A percentile compares a stretch with the other conserved stretches of the same genome.
These are phyloP conservation scores for Porites australiensis DNA, from an alignment of 64 coral and sea anemone species.

Conservation along the genomic window DNA sequence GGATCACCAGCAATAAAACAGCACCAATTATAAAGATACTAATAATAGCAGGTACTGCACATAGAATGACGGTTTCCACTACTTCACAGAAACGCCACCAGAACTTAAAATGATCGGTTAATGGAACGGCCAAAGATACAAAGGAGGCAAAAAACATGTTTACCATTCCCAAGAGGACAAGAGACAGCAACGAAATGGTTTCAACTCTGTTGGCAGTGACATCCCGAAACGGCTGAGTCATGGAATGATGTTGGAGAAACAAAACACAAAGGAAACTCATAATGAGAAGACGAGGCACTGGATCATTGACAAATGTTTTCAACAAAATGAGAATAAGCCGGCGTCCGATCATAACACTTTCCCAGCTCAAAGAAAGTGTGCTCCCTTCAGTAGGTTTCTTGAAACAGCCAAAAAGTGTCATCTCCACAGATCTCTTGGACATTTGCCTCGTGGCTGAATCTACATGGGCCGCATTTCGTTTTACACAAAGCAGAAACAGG, in stretches of 20 bases:
- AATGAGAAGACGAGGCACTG: slow-evolving; percentile 34
- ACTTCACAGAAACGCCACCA: slow-evolving; percentile 26
- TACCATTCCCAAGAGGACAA: slow-evolving; percentile 58
- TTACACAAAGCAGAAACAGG: background rate
- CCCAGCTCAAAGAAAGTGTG: slow-evolving; percentile 73
- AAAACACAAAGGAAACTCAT: slow-evolving; percentile 66
- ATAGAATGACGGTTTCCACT: slow-evolving; percentile 39
- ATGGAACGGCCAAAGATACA: slow-evolving; percentile 39
- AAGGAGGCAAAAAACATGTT: slow-evolving; percentile 61
- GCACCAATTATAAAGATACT: slow-evolving; percentile 35
- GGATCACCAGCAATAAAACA: background rate
- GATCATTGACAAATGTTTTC: slow-evolving; percentile 61
- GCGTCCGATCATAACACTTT: slow-evolving; percentile 84
- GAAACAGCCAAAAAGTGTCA: slow-evolving; percentile 72
- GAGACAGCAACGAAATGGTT: slow-evolving; percentile 65
- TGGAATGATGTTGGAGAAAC: slow-evolving; percentile 74
- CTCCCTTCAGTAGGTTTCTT: slow-evolving; percentile 11
- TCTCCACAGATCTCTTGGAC: background rate
- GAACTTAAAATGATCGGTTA: background rate
- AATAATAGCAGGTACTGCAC: slow-evolving; percentile 46
- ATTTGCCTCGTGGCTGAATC: background rate
- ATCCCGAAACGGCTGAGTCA: slow-evolving; percentile 64
- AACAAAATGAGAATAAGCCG: slow-evolving; percentile 73
- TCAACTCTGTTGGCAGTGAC: slow-evolving; percentile 62
- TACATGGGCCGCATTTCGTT: background rate